These are phyloP conservation scores for Gonioctena quinquepunctata DNA, from an alignment of 1,140 invertebrate species.

Conservation along the genomic window DNA sequence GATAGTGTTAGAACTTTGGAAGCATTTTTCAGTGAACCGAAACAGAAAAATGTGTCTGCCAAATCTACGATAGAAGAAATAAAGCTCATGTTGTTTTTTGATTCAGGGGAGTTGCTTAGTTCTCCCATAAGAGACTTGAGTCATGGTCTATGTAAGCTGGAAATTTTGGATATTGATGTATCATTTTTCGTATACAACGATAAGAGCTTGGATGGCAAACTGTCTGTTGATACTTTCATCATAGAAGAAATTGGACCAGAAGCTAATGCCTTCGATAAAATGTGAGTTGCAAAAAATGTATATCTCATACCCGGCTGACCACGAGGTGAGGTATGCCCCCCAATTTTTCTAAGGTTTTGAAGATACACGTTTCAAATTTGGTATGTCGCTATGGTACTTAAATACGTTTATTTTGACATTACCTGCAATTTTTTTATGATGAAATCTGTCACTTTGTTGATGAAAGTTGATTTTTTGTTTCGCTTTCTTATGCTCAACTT, in stretches of 20 bases:
- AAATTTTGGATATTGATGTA: slow-evolving; percentile 70
- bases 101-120: slow-evolving; percentile 74
- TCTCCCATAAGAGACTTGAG: slow-evolving; percentile 75
- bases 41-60: slow-evolving; percentile 62
- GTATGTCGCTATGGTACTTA: too few species aligned
- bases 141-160: slow-evolving; percentile 72
- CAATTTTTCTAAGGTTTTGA: too few species aligned
- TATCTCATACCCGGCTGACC: too few species aligned
- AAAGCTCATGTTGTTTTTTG: slow-evolving; percentile 71
- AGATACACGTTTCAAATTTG: too few species aligned
- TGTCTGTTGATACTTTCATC: slow-evolving; percentile 70
- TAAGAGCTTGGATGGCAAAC: slow-evolving; percentile 70
- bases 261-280: slow-evolving; percentile 46
- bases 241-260: slow-evolving; percentile 76
- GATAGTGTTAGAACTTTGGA: slow-evolving; percentile 71
- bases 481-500: neutral
- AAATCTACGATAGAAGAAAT: slow-evolving; percentile 67
- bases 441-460: too few species aligned
- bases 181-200: slow-evolving; percentile 71
- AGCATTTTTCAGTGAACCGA: slow-evolving; percentile 73
- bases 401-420: too few species aligned
- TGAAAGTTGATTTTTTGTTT: too few species aligned
- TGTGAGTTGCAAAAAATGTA: slow-evolving; percentile 28
- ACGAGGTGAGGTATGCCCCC: too few species aligned
- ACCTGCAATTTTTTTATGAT: too few species aligned